These are phyloP conservation scores for Petromus typicus DNA, from an alignment of 2,113 vertebrate genomes.

Conservation along the genomic window DNA sequence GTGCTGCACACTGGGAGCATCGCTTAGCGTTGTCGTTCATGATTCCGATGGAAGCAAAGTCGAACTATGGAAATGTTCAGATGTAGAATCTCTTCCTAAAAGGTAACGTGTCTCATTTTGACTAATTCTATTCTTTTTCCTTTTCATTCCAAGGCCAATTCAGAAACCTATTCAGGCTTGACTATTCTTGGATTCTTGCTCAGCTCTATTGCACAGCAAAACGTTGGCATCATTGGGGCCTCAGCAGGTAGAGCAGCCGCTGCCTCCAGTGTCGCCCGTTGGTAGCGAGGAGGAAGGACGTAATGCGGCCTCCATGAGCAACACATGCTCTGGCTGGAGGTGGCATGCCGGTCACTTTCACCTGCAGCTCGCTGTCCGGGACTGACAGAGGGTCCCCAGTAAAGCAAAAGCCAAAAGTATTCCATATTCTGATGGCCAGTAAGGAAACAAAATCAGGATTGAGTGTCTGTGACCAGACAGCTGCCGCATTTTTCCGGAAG, in stretches of 20 bases:
- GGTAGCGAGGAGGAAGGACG: neutral
- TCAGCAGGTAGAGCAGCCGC: neutral
- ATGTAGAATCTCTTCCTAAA: neutral
- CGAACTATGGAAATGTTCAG: neutral
- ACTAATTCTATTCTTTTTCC: conserved; percentile 13
- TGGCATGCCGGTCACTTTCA: neutral
- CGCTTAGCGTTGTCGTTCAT: neutral
- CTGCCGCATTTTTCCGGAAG: neutral
- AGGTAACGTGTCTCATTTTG: conserved; percentile 13
- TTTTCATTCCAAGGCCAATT: conserved; percentile 37
- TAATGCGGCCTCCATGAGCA: neutral
- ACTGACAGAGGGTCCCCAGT: neutral
- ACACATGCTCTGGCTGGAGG: neutral
- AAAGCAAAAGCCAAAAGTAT: neutral
- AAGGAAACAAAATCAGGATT: neutral
- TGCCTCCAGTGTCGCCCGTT: neutral
- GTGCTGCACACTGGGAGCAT: neutral
- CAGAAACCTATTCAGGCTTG: neutral
- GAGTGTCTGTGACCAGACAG: neutral
- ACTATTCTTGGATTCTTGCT: neutral
- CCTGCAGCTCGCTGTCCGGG: neutral
- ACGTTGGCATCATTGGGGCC: neutral
- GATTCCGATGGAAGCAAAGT: conserved; percentile 53
- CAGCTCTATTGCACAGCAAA: neutral
- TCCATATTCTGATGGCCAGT: neutral